Base-by-base conservation (phyloP, 2,797 vertebrate genomes). In the Gymnopithys bicolor region DNA sequence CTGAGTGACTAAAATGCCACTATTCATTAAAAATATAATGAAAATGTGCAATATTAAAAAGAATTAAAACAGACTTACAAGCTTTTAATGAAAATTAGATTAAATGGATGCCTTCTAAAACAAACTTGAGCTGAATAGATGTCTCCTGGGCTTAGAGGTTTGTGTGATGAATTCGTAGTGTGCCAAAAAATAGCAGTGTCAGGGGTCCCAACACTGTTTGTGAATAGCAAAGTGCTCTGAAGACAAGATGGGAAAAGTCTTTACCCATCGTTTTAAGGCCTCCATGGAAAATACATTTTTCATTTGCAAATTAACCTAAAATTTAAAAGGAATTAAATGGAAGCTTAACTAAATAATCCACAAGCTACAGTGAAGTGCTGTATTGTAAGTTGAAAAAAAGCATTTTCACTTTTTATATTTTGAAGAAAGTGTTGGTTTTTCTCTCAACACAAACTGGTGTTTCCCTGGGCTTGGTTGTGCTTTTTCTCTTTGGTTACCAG, bases 11-110 rank as follows among this genome's bases (percentile, higher is more conserved):
- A 9, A 52, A 51, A 43, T 48, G 80, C 85, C 71, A 73, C 63
- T 63, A 27, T 63, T 90, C 75, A 74, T 95, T 86, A 56, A 90
- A 94, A 77, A 89, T 60, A 79, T 51, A 81, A 82, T 1, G 53
- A 58, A 76, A 75, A 62, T 11, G 28, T 79, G 74, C 95, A 96
- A 88, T 90, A 92, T 87, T 96, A 63, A 92, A 75, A 69, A 59
- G 74, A 88, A 94, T 93, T 92, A 89, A 92, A 92, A 39, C 10
- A 92, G 86, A 43, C 68, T 87, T 86, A 74, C 37, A 64, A 15
- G 67, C 49, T 87, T 84, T 68, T 92, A 92, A 91, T 96, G 89
- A 92, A 87, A 91, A 89, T 91, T 35, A 84, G 86, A 92, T 93
- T 81, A 83, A 84, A 48, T 53, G 56, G 56, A 69, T 92, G 81